A percentile compares a stretch with the other conserved stretches of the same genome.
Evolutionary conservation across 2,797 vertebrate species (phyloP).

Genomic region (Pipistrellus kuhlii): DNA sequence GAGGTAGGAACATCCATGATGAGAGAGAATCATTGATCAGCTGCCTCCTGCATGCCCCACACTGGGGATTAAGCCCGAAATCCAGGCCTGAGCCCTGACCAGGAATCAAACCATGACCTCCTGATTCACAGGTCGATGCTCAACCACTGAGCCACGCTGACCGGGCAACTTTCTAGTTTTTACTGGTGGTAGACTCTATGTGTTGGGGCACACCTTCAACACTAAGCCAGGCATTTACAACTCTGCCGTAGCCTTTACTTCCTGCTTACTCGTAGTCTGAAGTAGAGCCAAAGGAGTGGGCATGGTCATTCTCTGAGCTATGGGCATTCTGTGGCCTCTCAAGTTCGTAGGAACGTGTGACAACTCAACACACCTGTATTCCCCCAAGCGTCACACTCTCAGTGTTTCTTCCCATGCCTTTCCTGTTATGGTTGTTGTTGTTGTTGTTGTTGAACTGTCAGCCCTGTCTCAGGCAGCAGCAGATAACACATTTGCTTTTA

Average conservation of each 20-base stretch:
- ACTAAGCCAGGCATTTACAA: background rate
- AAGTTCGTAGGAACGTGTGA: background rate
- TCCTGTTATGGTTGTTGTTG: background rate
- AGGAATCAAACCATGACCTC: too few relatives aligned
- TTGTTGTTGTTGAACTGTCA: background rate
- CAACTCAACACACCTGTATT: background rate
- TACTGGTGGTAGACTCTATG: background rate
- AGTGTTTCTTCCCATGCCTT: background rate
- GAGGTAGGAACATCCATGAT: too few relatives aligned
- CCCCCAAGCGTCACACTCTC: background rate
- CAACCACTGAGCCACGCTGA: too few relatives aligned
- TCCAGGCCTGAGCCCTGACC: too few relatives aligned
- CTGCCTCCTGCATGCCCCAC: too few relatives aligned
- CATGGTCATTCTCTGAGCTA: background rate
- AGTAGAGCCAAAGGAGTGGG: background rate
- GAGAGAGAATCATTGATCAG: too few relatives aligned
- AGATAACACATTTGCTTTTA: background rate
- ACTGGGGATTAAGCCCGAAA: too few relatives aligned
- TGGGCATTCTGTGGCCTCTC: background rate
- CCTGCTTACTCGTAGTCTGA: background rate
- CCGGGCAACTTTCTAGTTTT: too few relatives aligned
- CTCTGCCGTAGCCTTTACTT: background rate
- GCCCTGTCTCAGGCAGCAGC: background rate
- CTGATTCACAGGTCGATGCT: too few relatives aligned
- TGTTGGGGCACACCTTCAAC: background rate